These are phyloP conservation scores for Ancistrus triradiatus DNA, from an alignment of 2,113 vertebrate species.

Conservation along the genomic window DNA sequence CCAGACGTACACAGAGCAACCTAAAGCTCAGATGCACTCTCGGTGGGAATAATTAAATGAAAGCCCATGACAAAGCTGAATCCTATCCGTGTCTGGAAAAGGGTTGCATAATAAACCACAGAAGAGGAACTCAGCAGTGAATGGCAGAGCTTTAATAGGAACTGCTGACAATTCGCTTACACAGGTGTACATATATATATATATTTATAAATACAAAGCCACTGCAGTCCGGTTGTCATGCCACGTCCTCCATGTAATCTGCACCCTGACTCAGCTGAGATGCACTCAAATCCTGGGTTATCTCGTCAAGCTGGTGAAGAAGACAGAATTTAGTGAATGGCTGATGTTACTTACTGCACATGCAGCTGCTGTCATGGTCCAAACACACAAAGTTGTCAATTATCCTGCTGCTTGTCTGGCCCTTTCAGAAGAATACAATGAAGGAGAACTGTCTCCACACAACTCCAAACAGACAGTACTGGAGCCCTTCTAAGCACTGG, in stretches of 20 bases:
- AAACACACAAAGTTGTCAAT: too few species aligned
- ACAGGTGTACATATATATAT: conserved; percentile 31
- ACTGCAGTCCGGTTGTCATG: conserved; percentile 56
- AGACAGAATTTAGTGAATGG: not conserved
- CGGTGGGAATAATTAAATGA: too few species aligned
- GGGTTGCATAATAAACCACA: conserved; percentile 9
- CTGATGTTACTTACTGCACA: too few species aligned
- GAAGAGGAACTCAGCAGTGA: not conserved
- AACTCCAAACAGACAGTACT: too few species aligned
- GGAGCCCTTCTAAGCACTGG: too few species aligned
- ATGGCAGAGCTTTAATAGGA: conserved; percentile 28
- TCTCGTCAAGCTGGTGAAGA: conserved; percentile 71
- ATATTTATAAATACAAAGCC: conserved; percentile 6
- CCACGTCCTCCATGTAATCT: conserved; percentile 88
- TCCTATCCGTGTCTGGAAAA: not conserved
- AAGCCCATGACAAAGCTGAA: not conserved
- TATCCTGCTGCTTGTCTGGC: too few species aligned
- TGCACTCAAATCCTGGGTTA: conserved; percentile 81
- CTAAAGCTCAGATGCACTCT: too few species aligned
- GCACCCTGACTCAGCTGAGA: conserved; percentile 81
- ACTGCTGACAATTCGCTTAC: conserved; percentile 19
- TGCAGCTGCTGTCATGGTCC: too few species aligned
- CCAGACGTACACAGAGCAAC: too few species aligned
- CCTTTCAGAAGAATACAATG: too few species aligned
- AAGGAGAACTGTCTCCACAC: too few species aligned